Evolutionary conservation across 2,797 vertebrate species (phyloP), one percentile per base, ranked within the genome.

Genomic region (Melanotaenia maccullochi): DNA sequence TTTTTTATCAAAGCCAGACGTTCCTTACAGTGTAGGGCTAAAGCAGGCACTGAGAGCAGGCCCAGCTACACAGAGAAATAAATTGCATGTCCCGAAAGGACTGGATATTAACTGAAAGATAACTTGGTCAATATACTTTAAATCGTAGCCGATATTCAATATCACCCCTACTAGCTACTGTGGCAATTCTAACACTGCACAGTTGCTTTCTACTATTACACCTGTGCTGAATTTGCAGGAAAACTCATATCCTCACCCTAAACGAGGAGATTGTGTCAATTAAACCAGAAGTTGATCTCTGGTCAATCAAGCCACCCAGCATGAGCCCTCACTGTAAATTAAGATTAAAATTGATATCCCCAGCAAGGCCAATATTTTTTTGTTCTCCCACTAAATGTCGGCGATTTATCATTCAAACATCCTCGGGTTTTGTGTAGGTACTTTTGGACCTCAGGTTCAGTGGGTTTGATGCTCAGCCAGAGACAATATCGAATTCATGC

Each of bases 401-500:
- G 88, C 90, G 90, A 95, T 95, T 94, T 94, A 94, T 95, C 94
- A 94, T 95, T 91, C 87, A 92, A 95, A 94, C 90, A 93, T 94
- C 91, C 92, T 83, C 87, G 79, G 88, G 92, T 92, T 95, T 94
- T 95, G 91, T 95, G 91, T 94, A 93, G 94, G 93, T 94, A 90
- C 94, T 94, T 93, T 92, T 93, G 93, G 94, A 92, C 92, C 90
- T 87, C 87, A 81, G 86, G 85, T 91, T 88, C 89, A 88, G 93
- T 92, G 93, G 93, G 93, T 95, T 95, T 95, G 95, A 94, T 94
- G 92, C 82, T 82, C 65, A 86, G 94, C 95, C 95, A 95, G 94
- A 87, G 87, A 94, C 93, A 95, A 95, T 94, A 95, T 92, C 81
- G 28, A 87, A 87, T 73, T 85, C 81, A 79, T 94, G 94, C 94